Evolutionary conservation across 2,888 invertebrate species (phyloP), one percentile per base, ranked within the genome.

Genomic region (Laspeyria flexula): DNA sequence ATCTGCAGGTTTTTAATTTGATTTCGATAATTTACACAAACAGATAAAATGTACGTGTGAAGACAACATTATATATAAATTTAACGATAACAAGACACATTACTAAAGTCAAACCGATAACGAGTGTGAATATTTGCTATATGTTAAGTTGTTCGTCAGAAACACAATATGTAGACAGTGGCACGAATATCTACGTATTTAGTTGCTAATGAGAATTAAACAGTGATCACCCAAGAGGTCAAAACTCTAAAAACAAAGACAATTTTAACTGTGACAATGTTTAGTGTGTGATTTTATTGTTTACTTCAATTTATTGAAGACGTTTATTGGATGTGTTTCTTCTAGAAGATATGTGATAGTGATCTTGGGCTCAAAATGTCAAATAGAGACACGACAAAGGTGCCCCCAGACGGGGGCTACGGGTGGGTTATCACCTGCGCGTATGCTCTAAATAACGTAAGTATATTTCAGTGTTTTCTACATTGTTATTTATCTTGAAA

Each of bases 351-450:
- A 79, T 75, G 73, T 79, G 74, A 70, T 62, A 60, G 64, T 61
- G 63, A n/a, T n/a, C n/a, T 5, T 21, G 21, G 21, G 5, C 5
- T 21, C 21, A 81, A 49, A 56, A 90, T 88, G 88, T 72, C 80
- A 54, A 81, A 74, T 54, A 65, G 61, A 50, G 73, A 70, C 63
- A 73, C 64, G 53, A 79, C 79, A 45, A 90, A 89, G 71, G 87
- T 93, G 52, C 94, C 95, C 29, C 95, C 95, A 0, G 94, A 95
- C 70, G 95, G 95, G 54, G 95, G 95, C 10, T 95, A 94, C 79
- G 95, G 95, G 10, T 95, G 95, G 95, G 85, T 94, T 23, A 90
- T 95, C 38, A 94, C 94, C 9, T 75, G 94, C 43, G 94, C 94
- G 0, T 93, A 90, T 62, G 94, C 93, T 25, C 71, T 95, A 12